Evolutionary conservation across 2,113 vertebrate species (phyloP).

Genomic region (Dicrurus megarhynchus): DNA sequence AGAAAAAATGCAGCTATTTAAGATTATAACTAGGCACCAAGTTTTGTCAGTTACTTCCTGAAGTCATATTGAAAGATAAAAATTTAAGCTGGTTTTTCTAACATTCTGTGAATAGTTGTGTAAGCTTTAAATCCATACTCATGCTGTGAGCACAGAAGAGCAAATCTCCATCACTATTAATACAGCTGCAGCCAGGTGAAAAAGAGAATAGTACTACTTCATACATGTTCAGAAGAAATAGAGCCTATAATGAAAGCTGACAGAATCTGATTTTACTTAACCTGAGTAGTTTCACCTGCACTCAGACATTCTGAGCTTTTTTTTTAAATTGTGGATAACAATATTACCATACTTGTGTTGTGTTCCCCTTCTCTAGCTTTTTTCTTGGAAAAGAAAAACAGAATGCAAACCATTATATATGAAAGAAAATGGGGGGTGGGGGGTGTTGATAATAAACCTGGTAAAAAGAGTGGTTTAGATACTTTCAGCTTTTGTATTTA

Average conservation of each 20-base stretch:
- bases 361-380: not conserved
- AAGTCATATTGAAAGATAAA: not conserved
- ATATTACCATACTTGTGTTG: not conserved
- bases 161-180: not conserved
- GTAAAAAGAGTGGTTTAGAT: not conserved
- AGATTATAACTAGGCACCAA: not conserved
- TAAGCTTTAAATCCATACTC: not conserved
- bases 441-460: not conserved
- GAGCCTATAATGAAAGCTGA: not conserved
- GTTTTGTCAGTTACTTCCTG: not conserved
- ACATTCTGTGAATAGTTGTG: not conserved
- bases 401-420: not conserved
- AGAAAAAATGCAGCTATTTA: not conserved
- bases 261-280: not conserved
- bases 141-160: not conserved
- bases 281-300: not conserved
- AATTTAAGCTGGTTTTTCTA: not conserved
- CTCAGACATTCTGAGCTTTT: not conserved
- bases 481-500: not conserved
- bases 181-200: not conserved
- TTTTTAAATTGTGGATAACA: not conserved
- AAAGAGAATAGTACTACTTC: not conserved
- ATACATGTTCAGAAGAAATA: not conserved
- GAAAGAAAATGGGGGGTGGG: not conserved
- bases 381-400: not conserved